Conservation (phyloP, 2,888 invertebrate species). For the Zygothrica quintamaculata region DNA sequence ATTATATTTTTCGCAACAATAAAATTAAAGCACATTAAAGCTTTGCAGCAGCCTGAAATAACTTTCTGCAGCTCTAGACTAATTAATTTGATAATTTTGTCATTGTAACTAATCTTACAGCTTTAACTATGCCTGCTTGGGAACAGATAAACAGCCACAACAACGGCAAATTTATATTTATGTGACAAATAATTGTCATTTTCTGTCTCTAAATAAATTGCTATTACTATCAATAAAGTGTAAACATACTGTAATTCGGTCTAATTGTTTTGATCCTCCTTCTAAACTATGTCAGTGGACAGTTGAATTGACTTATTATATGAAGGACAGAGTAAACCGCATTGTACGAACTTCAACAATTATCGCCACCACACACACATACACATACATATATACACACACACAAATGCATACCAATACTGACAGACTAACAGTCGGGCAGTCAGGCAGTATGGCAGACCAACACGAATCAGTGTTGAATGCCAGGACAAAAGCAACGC, state of each 20-base stretch:
- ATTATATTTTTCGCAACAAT: too few species aligned
- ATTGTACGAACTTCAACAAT: constrained; percentile 20
- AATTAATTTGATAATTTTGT: too few species aligned
- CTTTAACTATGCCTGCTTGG: neutral
- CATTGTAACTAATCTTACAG: neutral
- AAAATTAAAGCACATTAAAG: too few species aligned
- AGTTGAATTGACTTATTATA: neutral
- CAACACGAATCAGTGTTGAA: constrained; percentile 17
- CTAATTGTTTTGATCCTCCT: constrained; percentile 29
- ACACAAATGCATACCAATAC: neutral
- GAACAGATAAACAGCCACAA: neutral
- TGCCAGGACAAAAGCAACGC: constrained; percentile 14
- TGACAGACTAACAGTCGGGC: neutral
- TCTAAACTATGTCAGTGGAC: constrained; percentile 2
- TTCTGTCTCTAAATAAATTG: constrained; percentile 36
- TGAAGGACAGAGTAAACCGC: constrained; percentile 1
- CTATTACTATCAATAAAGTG: constrained; percentile 34
- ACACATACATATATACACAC: neutral
- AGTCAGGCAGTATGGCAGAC: neutral
- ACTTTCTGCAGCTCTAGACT: too few species aligned
- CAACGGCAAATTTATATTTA: constrained; percentile 46
- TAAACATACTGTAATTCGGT: constrained; percentile 15
- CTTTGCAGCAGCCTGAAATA: too few species aligned
- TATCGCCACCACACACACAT: constrained; percentile 16
- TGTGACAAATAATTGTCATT: constrained; percentile 37